phyloP scores from a whole-genome alignment of 2,113 vertebrate genomes.

The Hylia prasina region DNA sequence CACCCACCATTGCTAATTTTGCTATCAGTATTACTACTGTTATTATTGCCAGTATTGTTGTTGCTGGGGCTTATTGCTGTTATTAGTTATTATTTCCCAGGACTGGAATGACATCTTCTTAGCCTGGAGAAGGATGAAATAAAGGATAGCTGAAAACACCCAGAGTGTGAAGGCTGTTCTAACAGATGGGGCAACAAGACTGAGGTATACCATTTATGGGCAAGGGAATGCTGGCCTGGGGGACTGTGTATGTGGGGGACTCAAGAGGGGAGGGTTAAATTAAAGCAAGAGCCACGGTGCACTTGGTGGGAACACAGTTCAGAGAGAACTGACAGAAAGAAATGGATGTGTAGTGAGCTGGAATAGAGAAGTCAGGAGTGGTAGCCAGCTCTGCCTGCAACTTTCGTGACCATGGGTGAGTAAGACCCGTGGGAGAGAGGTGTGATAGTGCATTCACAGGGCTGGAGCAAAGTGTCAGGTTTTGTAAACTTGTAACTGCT shows the following conservation, averaged over 20 bases:
- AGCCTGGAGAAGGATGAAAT: background rate
- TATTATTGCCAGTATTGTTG: background rate
- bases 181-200: fast-evolving
- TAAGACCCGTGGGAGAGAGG: background rate
- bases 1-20: background rate
- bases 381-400: background rate
- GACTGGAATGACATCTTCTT: background rate
- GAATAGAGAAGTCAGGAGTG: background rate
- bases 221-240: too few species aligned
- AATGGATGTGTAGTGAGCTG: background rate
- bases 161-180: background rate
- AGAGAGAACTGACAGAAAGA: background rate
- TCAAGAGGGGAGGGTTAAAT: background rate
- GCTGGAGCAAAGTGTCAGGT: background rate
- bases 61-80: background rate
- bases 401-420: fast-evolving
- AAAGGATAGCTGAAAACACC: background rate
- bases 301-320: background rate
- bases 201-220: fast-evolving
- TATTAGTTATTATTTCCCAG: background rate
- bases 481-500: background rate
- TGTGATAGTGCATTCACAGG: fast-evolving
- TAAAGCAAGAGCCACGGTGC: background rate
- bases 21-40: background rate
- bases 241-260: background rate